Conservation (phyloP, 2,113 vertebrate genomes). For the Podiceps cristatus region DNA sequence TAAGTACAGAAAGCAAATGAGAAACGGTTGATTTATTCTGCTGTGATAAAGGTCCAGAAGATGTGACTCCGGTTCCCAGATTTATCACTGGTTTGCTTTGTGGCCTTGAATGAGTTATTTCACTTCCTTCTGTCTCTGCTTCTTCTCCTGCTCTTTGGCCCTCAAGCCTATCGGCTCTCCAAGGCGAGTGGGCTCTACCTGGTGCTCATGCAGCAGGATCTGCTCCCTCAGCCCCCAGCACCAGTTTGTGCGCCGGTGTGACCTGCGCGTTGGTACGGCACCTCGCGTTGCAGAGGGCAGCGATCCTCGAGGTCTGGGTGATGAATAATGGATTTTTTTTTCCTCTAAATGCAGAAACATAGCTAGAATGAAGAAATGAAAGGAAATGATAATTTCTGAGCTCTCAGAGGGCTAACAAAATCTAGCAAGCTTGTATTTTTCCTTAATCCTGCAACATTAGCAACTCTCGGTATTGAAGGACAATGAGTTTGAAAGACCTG, state of each 20-base stretch:
- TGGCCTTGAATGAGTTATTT: neutral
- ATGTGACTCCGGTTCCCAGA: neutral
- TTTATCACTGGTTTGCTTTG: neutral
- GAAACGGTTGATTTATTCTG: neutral
- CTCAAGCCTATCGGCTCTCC: neutral
- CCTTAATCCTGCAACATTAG: neutral
- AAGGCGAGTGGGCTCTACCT: accelerated
- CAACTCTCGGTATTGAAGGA: neutral
- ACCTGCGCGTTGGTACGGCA: accelerated
- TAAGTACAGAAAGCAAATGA: neutral
- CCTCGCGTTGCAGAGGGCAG: accelerated
- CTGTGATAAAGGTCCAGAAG: neutral
- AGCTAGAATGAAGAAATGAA: neutral
- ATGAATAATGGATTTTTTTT: neutral
- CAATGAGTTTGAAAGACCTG: neutral
- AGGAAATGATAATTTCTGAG: neutral
- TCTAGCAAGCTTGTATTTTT: neutral
- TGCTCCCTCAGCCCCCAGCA: neutral
- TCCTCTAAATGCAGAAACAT: neutral
- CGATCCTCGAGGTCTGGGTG: neutral
- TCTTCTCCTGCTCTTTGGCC: neutral
- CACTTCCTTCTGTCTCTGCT: neutral
- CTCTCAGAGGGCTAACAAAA: neutral
- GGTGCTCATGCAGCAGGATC: neutral
- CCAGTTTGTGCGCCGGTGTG: accelerated